Evolutionary conservation across 2,888 invertebrate species (phyloP).

Genomic region (Muschampia plurimacula): DNA sequence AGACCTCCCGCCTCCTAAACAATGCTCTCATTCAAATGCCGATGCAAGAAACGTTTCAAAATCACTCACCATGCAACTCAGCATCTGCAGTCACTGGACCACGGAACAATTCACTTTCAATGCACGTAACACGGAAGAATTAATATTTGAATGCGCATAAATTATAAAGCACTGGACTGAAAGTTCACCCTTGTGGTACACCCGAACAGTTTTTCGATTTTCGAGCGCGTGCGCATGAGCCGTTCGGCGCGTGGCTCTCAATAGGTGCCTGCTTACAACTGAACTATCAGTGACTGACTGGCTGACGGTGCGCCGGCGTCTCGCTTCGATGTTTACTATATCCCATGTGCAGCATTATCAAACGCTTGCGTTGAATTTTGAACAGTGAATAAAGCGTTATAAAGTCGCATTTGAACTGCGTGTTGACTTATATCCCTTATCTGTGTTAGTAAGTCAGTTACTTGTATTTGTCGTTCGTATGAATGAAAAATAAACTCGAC

Average conservation of each 20-base stretch:
- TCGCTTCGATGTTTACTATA: slow-evolving; percentile 73
- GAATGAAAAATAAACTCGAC: slow-evolving; percentile 63
- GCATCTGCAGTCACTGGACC: slow-evolving; percentile 70
- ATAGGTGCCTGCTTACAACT: slow-evolving; percentile 68
- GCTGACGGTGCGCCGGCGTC: slow-evolving; percentile 70
- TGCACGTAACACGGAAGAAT: slow-evolving; percentile 55
- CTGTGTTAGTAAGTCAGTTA: slow-evolving; percentile 79
- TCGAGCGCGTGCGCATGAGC: slow-evolving; percentile 66
- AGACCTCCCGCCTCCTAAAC: slow-evolving; percentile 62
- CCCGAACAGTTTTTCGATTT: slow-evolving; percentile 63
- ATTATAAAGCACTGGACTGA: slow-evolving; percentile 62
- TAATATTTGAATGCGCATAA: slow-evolving; percentile 50
- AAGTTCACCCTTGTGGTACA: slow-evolving; percentile 67
- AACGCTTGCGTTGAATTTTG: slow-evolving; percentile 56
- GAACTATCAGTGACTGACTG: slow-evolving; percentile 65
- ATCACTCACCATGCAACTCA: slow-evolving; percentile 78
- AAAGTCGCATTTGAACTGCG: slow-evolving; percentile 49
- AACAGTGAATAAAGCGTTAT: slow-evolving; percentile 44
- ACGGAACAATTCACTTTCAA: slow-evolving; percentile 59
- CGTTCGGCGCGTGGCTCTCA: slow-evolving; percentile 66
- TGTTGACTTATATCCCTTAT: slow-evolving; percentile 56
- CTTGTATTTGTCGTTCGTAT: slow-evolving; percentile 81
- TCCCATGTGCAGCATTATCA: slow-evolving; percentile 75
- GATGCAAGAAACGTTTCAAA: slow-evolving; percentile 63
- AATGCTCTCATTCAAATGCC: slow-evolving; percentile 75